These are phyloP conservation scores for Kryptolebias marmoratus DNA, from an alignment of 2,113 vertebrate species.

Conservation along the genomic window DNA sequence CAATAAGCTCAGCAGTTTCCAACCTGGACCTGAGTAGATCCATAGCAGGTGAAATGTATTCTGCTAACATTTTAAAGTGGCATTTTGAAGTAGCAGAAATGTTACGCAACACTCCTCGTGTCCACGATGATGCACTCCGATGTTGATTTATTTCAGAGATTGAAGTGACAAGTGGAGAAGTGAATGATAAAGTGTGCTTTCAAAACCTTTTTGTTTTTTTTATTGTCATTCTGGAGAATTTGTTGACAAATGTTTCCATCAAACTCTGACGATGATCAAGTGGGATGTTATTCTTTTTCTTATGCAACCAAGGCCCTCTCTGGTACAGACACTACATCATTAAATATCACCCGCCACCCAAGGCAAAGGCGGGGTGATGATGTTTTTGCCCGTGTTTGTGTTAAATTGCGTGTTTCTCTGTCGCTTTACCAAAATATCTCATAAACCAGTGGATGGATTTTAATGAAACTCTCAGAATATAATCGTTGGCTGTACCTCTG, in stretches of 20 bases:
- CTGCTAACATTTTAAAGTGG: background rate
- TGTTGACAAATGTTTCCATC: background rate
- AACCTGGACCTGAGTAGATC: background rate
- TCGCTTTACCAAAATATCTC: too few relatives aligned
- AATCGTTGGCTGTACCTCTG: too few relatives aligned
- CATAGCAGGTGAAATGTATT: background rate
- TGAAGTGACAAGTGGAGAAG: background rate
- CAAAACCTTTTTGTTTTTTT: background rate
- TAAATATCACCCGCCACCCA: too few relatives aligned
- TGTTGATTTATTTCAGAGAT: background rate
- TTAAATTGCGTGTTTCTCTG: too few relatives aligned
- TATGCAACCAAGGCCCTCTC: background rate
- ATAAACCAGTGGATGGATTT: too few relatives aligned
- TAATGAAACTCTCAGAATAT: too few relatives aligned
- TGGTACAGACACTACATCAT: conserved; percentile 9
- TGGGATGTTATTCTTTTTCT: background rate
- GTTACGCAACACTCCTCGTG: background rate
- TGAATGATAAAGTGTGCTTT: background rate
- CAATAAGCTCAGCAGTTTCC: background rate
- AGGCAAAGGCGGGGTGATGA: too few relatives aligned
- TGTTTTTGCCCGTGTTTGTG: too few relatives aligned
- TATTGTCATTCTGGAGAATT: background rate
- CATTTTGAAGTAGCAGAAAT: background rate
- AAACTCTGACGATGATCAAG: background rate
- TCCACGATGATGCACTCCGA: background rate